Conservation (phyloP, 1,140 invertebrate species). For the Drosophila sulfurigaster region DNA sequence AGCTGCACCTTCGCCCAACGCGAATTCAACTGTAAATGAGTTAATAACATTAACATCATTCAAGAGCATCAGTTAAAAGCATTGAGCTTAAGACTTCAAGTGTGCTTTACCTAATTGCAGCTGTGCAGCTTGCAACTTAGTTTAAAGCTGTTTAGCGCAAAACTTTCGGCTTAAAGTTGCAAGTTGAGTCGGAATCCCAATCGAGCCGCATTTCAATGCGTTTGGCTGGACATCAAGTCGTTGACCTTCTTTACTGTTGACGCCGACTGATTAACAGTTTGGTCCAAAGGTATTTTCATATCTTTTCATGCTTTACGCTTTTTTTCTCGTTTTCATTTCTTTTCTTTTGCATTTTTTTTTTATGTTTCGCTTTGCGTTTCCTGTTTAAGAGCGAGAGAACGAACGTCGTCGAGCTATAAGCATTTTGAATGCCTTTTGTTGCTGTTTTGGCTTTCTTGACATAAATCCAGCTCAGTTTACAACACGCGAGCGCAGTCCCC, state of each 20-base stretch:
- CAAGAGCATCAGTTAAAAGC: background rate
- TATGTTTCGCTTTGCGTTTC: slow-evolving; percentile 35
- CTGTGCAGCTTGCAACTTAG: background rate
- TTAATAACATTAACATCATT: slow-evolving; percentile 17
- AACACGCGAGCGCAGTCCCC: slow-evolving; percentile 25
- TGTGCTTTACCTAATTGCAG: slow-evolving; percentile 3
- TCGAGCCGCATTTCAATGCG: background rate
- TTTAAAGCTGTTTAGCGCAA: background rate
- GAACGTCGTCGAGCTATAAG: slow-evolving; percentile 24
- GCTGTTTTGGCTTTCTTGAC: slow-evolving; percentile 65
- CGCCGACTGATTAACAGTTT: slow-evolving; percentile 30
- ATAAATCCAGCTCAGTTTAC: slow-evolving; percentile 77
- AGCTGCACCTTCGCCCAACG: slow-evolving; percentile 14
- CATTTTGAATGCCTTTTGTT: slow-evolving; percentile 59
- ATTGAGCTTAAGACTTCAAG: slow-evolving; percentile 3
- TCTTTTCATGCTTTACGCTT: slow-evolving; percentile 1
- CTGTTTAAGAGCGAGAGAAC: slow-evolving; percentile 29
- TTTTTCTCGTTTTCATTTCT: background rate
- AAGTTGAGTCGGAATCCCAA: no score
- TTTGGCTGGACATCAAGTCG: slow-evolving; percentile 18
- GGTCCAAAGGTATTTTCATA: slow-evolving; percentile 19
- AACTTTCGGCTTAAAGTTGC: background rate
- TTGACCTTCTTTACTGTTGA: slow-evolving; percentile 26
- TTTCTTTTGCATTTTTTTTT: slow-evolving; percentile 7
- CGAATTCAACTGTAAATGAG: slow-evolving; percentile 21